phyloP scores from a whole-genome alignment of 2,888 invertebrate genomes.

The Stenurella melanura region DNA sequence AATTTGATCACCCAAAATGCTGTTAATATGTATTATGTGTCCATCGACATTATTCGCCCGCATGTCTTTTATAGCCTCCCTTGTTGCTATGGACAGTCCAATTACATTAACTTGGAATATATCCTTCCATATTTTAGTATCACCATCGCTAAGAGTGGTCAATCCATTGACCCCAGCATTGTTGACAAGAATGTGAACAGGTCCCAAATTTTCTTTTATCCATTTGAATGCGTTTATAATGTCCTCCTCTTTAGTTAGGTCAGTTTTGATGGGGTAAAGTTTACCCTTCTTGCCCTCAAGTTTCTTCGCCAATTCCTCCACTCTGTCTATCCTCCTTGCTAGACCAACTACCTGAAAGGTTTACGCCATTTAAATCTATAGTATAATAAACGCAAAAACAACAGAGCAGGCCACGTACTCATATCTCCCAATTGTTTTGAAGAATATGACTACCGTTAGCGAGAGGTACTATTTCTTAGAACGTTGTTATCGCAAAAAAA shows the following conservation, averaged over 20 bases:
- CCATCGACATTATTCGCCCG: conserved; percentile 56
- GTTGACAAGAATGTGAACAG: conserved; percentile 67
- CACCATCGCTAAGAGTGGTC: conserved; percentile 55
- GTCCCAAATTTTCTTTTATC: conserved; percentile 64
- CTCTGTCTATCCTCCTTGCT: conserved; percentile 45
- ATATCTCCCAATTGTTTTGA: too few relatives aligned
- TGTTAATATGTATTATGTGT: conserved; percentile 28
- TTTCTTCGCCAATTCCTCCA: conserved; percentile 45
- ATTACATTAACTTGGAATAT: conserved; percentile 42
- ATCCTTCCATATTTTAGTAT: conserved; percentile 45
- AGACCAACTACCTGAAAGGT: conserved; percentile 48
- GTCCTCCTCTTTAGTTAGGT: conserved; percentile 64
- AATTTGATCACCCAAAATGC: conserved; percentile 1
- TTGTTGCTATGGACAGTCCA: conserved; percentile 52
- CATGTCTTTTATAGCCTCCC: conserved; percentile 60
- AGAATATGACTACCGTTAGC: too few relatives aligned
- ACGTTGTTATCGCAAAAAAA: too few relatives aligned
- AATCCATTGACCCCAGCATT: conserved; percentile 63
- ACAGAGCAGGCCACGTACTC: too few relatives aligned
- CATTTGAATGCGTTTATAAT: conserved; percentile 64
- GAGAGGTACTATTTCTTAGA: too few relatives aligned
- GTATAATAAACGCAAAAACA: neutral
- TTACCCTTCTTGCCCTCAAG: conserved; percentile 56
- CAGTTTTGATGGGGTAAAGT: conserved; percentile 64
- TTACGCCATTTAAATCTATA: neutral